Percentiles rank a stretch among this genome's conserved stretches.
phyloP scores from a whole-genome alignment of 92 coral and sea anemone genomes.

The Siderastrea radians region DNA sequence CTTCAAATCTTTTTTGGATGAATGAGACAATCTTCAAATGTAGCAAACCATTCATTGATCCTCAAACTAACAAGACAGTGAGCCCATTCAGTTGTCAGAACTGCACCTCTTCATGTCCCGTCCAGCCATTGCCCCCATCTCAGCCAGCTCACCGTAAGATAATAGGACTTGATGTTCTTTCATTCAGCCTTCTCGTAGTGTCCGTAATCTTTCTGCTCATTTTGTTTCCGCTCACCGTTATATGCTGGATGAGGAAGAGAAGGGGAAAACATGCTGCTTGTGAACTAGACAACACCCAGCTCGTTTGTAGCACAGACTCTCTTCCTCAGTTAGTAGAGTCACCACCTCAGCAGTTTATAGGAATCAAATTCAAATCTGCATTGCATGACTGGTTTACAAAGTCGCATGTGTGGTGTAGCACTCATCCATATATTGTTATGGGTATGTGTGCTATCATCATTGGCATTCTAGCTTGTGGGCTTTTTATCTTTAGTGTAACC shows the following conservation, averaged over 20 bases:
- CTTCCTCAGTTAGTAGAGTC: no score
- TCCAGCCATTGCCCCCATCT: constrained; percentile 16
- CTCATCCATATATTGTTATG: constrained; percentile 78
- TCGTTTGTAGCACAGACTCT: no score
- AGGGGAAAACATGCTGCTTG: neutral
- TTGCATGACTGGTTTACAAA: constrained; percentile 60
- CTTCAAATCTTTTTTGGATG: constrained; percentile 71
- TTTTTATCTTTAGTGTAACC: constrained; percentile 73
- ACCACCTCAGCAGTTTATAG: constrained; percentile 24
- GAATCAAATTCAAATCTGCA: constrained; percentile 74
- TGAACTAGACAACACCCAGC: neutral
- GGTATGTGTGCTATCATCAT: constrained; percentile 60
- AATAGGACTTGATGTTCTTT: constrained; percentile 69
- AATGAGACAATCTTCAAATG: constrained; percentile 64
- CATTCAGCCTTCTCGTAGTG: constrained; percentile 64
- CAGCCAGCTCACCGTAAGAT: constrained; percentile 50
- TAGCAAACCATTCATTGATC: constrained; percentile 77
- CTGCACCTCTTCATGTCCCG: constrained; percentile 72
- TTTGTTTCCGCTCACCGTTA: constrained; percentile 69
- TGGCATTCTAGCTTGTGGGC: constrained; percentile 74
- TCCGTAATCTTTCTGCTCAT: constrained; percentile 73
- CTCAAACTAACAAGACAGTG: constrained; percentile 71
- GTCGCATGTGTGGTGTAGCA: constrained; percentile 91
- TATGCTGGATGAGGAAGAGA: constrained; percentile 10
- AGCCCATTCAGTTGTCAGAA: constrained; percentile 71